Base-by-base conservation (phyloP, 2,797 vertebrate species). In the Danionella dracula region DNA sequence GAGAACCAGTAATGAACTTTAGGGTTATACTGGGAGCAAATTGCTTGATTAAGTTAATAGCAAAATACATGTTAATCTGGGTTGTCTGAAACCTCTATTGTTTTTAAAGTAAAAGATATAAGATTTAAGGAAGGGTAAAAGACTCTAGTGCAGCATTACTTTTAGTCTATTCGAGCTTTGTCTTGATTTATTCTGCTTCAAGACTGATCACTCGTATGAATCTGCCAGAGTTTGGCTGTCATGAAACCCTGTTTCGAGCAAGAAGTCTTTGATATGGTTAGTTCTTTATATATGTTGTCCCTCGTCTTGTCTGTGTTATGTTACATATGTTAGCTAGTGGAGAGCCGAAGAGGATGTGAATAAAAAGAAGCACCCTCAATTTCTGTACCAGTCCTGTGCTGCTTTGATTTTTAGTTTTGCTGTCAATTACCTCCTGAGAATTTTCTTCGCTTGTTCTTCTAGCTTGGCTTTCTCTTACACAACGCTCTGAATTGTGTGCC, bases 321-420 rank as follows among this genome's bases (percentile, higher is more conserved):
- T 62, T 57, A 46, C 35, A 40, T 13, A 8, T 53, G 44, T 50
- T 27, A 50, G 49, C 50, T 37, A 56, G 68, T 44, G 49, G 55
- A 38, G 51, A 64, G 49, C 29, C 40, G 23, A 29, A 49, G 37
- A n/a, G 40, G 57, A 46, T 60, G 42, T 35, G 70, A 69, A 59
- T 59, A 42, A 50, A 68, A 68, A 63, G 63, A 54, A 48, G 63
- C 31, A 48, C 51, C 56, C 34, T 29, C 6, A 2, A 19, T 49
- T 66, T 60, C 32, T 62, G n/a, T n/a, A 37, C 35, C 70, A 63
- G 64, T 66, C 48, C 75, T 50, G 44, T 15, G 15, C 42, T 15
- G 16, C 75, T 66, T 69, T 75, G 70, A 69, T 71, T 75, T 68
- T 67, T 44, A 70, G 60, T 66, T 74, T 68, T 63, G 66, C 72